Evolutionary conservation across 2,797 vertebrate genomes (phyloP).

Genomic region (Adelosebastes latens): DNA sequence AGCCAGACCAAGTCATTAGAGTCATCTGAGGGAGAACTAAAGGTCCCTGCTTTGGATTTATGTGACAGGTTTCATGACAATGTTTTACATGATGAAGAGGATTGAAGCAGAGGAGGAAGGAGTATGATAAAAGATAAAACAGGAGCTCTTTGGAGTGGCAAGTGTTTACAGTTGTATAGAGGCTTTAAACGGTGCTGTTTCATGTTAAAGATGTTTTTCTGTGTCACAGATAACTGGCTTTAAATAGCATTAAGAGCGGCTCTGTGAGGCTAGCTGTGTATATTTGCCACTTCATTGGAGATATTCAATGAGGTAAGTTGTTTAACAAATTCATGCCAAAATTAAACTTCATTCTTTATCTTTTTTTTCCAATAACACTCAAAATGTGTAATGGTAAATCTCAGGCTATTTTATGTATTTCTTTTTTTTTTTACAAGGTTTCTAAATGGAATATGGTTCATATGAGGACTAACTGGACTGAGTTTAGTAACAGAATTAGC

Average conservation of each 20-base stretch:
- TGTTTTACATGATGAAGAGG: slow-evolving; percentile 25
- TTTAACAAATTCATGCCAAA: background rate
- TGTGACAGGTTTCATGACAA: slow-evolving; percentile 38
- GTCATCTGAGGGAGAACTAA: slow-evolving; percentile 18
- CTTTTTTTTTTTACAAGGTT: background rate
- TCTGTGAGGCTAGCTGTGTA: background rate
- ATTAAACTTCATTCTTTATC: background rate
- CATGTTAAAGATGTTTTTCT: slow-evolving; percentile 12
- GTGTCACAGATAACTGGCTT: slow-evolving; percentile 25
- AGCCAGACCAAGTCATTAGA: slow-evolving; percentile 55
- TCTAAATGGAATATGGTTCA: background rate
- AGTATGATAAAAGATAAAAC: slow-evolving; percentile 17
- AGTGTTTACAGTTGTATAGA: slow-evolving; percentile 27
- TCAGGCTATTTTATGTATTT: background rate
- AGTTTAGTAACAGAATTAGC: background rate
- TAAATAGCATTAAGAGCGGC: background rate
- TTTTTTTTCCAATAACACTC: background rate
- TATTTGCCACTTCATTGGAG: background rate
- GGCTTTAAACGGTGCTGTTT: slow-evolving; percentile 15
- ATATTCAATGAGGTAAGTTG: no score
- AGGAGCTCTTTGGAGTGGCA: slow-evolving; percentile 11
- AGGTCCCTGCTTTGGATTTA: slow-evolving; percentile 57
- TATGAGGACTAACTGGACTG: background rate
- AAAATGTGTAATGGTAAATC: background rate
- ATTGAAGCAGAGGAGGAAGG: slow-evolving; percentile 17